Conservation (phyloP, 2,113 vertebrate species). For the Rousettus leschenaultii region DNA sequence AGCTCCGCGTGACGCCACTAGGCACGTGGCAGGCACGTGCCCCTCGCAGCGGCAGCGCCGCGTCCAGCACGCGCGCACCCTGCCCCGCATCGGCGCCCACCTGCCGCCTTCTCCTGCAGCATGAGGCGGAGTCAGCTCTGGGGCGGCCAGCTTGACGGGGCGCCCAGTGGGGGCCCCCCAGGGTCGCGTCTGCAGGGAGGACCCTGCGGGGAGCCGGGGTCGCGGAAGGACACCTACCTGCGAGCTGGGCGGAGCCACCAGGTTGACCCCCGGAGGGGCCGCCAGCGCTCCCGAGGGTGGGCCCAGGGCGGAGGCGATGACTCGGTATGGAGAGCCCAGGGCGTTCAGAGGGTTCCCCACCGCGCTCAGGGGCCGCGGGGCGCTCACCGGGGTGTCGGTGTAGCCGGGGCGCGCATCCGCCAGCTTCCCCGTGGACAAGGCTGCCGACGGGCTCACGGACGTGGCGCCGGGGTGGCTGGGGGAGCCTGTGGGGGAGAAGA, state of each 20-base stretch:
- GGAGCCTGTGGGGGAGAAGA: constrained; percentile 72
- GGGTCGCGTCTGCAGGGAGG: neutral
- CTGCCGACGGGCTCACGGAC: constrained; percentile 74
- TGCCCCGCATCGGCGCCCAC: too few species aligned
- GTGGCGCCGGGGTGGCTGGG: constrained; percentile 74
- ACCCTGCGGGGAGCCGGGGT: neutral
- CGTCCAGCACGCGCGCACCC: neutral
- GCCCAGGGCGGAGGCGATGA: constrained; percentile 79
- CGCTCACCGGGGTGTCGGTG: constrained; percentile 69
- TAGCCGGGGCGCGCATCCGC: constrained; percentile 77
- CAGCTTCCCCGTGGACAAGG: constrained; percentile 66
- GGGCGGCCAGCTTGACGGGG: neutral
- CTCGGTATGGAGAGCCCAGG: constrained; percentile 76
- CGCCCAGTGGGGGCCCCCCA: rapidly evolving
- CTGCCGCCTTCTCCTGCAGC: too few species aligned
- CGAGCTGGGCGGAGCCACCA: constrained; percentile 70
- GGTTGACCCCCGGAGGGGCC: constrained; percentile 75
- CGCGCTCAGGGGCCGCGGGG: constrained; percentile 69
- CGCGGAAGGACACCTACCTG: constrained; percentile 75
- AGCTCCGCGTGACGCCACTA: neutral
- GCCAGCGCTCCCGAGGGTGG: constrained; percentile 76
- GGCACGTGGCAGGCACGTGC: neutral
- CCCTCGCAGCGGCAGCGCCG: rapidly evolving
- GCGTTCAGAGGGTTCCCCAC: constrained; percentile 67
- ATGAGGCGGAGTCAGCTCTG: rapidly evolving